phyloP scores from a whole-genome alignment of 2,888 invertebrate genomes.

The Cynaeus angustus region DNA sequence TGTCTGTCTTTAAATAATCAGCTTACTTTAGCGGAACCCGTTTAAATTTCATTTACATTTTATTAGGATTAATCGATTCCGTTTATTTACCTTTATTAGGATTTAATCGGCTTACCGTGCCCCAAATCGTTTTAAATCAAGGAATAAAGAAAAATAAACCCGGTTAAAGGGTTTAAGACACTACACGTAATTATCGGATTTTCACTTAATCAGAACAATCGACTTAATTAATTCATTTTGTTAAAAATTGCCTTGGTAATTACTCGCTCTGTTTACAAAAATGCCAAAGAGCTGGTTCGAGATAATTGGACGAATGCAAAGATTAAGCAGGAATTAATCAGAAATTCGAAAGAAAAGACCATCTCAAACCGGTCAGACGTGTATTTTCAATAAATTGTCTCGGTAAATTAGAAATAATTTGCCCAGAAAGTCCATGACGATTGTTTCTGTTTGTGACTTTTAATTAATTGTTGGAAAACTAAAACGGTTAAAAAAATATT shows the following conservation, averaged over 20 bases:
- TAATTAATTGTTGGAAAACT: no score
- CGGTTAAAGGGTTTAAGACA: constrained; percentile 28
- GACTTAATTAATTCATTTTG: constrained; percentile 30
- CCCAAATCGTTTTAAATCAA: constrained; percentile 46
- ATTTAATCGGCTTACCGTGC: constrained; percentile 50
- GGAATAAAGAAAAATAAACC: constrained; percentile 42
- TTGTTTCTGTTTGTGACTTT: no score
- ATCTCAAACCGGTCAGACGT: no score
- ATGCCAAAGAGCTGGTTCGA: background rate
- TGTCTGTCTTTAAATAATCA: constrained; percentile 34
- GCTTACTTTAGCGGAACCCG: constrained; percentile 35
- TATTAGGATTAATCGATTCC: constrained; percentile 51
- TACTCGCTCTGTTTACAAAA: background rate
- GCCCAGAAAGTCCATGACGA: no score
- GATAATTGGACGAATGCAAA: constrained; percentile 26
- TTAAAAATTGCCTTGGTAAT: constrained; percentile 2
- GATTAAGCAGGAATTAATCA: constrained; percentile 1
- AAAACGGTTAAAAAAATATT: no score
- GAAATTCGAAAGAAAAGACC: no score
- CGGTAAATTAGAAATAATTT: no score
- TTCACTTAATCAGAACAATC: constrained; percentile 12
- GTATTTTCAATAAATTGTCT: no score
- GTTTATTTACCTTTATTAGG: constrained; percentile 51
- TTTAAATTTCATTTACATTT: constrained; percentile 53
- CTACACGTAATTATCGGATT: constrained; percentile 34